phyloP scores from a whole-genome alignment of 2,113 vertebrate species.

The Gorilla gorilla region DNA sequence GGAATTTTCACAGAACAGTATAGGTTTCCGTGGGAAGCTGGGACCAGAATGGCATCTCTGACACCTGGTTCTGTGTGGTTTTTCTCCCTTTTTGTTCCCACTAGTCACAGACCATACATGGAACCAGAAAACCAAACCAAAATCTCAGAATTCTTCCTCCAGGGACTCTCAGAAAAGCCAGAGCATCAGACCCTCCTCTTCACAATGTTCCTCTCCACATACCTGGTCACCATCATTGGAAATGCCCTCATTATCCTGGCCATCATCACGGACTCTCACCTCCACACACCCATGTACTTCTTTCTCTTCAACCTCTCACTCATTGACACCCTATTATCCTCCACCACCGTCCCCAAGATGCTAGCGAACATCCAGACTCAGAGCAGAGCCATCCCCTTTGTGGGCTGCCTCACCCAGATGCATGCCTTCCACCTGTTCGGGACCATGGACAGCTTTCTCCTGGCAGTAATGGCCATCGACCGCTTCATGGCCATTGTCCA shows the following conservation, averaged over 20 bases:
- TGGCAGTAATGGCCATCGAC: slow-evolving; percentile 71
- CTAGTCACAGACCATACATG: not conserved
- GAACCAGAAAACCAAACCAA: slow-evolving; percentile 26
- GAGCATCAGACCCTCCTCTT: slow-evolving; percentile 56
- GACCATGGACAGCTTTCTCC: slow-evolving; percentile 73
- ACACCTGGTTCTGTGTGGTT: not conserved
- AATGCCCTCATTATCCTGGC: slow-evolving; percentile 66
- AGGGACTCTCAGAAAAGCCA: slow-evolving; percentile 62
- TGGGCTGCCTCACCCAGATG: slow-evolving; percentile 69
- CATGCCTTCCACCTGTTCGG: slow-evolving; percentile 71
- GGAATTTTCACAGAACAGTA: not conserved
- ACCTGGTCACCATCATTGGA: slow-evolving; percentile 59
- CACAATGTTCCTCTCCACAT: slow-evolving; percentile 46
- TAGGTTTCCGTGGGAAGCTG: not conserved
- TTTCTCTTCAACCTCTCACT: slow-evolving; percentile 72
- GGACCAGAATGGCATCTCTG: not conserved
- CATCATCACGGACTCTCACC: not conserved
- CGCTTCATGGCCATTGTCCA: slow-evolving; percentile 63
- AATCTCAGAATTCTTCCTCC: slow-evolving; percentile 63
- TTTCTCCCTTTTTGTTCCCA: not conserved
- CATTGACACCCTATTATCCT: not conserved
- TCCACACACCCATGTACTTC: slow-evolving; percentile 69
- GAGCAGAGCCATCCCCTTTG: slow-evolving; percentile 30
- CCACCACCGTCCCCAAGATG: slow-evolving; percentile 71
- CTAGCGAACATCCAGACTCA: slow-evolving; percentile 46